Base-by-base conservation (phyloP, 2,113 vertebrate genomes). In the Pomatostomus ruficeps region DNA sequence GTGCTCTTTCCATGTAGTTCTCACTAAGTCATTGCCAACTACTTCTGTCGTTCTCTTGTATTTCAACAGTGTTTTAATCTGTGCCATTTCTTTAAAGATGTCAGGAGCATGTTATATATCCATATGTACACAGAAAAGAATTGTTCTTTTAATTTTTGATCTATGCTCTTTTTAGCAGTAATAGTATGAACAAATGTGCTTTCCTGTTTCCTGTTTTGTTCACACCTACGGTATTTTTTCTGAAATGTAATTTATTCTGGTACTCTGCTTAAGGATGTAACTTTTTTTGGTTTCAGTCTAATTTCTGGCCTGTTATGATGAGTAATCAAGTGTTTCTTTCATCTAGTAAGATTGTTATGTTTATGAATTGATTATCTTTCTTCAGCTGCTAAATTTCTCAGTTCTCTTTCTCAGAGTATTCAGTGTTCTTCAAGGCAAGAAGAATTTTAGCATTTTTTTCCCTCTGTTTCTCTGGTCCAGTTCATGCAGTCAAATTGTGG, bases 241-340 rank as follows among this genome's bases (percentile, higher is more conserved):
- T 85, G 49, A 78, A 77, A 52, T 57, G 38, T 31, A 38, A 22
- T 95, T 94, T 91, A 58, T 85, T 85, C 76, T 72, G 23, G 49
- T 91, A 46, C 36, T 85, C 21, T 62, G 8, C 46, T 75, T 67
- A 72, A 79, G 28, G 23, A 61, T 93, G 35, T 55, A 77, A 46
- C 29, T 42, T 55, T 49, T 84, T 93, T 74, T 74, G 36, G 68
- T 57, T 89, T 85, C 38, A 59, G 17, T 88, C 36, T 74, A 42
- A 90, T 78, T 88, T 33, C 10, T 66, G 29, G 6, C 22, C 65
- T 88, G 36, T 94, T 84, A 26, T 31, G 54, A 61, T 95, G 87
- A 73, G 59, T 76, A 80, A 94, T 95, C 58, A 86, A 89, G 31
- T 89, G 63, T 80, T 91, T 86, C 45, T 93, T 86, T 93, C 29